Evolutionary conservation across 2,113 vertebrate genomes (phyloP).

Genomic region (Stegastes partitus): DNA sequence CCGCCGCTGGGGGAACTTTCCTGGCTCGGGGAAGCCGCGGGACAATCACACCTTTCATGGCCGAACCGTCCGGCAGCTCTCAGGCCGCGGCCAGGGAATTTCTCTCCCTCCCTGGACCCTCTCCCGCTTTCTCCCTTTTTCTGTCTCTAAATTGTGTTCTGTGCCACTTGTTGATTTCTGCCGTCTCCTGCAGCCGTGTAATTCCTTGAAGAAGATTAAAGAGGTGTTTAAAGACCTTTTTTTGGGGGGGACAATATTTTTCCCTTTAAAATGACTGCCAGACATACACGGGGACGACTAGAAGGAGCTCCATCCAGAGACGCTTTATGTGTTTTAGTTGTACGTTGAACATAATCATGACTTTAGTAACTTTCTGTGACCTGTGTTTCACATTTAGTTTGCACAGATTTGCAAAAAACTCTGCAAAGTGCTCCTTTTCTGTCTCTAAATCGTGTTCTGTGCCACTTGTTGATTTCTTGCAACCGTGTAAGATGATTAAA

Average conservation of each 20-base stretch:
- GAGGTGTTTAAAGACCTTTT: too few relatives aligned
- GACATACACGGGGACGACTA: too few relatives aligned
- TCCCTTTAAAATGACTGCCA: too few relatives aligned
- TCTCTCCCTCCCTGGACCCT: slow-evolving; percentile 67
- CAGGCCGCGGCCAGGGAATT: slow-evolving; percentile 62
- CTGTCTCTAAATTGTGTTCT: slow-evolving; percentile 30
- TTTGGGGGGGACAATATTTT: too few relatives aligned
- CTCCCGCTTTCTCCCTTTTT: slow-evolving; percentile 36
- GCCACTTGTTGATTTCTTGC: slow-evolving; percentile 29
- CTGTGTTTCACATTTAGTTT: too few relatives aligned
- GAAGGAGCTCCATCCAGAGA: too few relatives aligned
- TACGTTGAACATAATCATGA: too few relatives aligned
- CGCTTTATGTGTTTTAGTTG: too few relatives aligned
- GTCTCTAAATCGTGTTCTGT: slow-evolving; percentile 16
- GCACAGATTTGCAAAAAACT: too few relatives aligned
- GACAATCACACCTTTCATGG: slow-evolving; percentile 89
- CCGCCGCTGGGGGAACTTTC: slow-evolving; percentile 86
- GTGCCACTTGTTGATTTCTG: slow-evolving; percentile 33
- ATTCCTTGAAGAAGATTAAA: too few relatives aligned
- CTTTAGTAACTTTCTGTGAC: too few relatives aligned
- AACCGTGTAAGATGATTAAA: background rate
- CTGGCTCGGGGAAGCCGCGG: slow-evolving; percentile 79
- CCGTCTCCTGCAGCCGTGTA: background rate
- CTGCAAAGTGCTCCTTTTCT: too few relatives aligned
- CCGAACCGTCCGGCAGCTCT: slow-evolving; percentile 72